A percentile compares a stretch with the other conserved stretches of the same genome.
phyloP scores from a whole-genome alignment of 2,797 vertebrate species.

The Propithecus deckenii region DNA sequence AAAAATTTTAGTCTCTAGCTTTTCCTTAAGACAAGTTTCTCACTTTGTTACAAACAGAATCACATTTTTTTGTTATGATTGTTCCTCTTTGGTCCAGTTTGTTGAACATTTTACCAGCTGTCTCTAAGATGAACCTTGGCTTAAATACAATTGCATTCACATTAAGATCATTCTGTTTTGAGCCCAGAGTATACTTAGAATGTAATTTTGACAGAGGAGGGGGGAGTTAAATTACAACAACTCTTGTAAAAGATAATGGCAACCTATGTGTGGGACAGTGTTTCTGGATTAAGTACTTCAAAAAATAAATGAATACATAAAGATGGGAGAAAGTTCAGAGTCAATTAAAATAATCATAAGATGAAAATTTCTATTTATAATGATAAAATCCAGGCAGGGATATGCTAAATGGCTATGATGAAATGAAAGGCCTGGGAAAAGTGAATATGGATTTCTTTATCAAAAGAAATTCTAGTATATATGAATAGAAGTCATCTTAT shows the following conservation, averaged over 20 bases:
- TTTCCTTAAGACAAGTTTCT: conserved; percentile 32
- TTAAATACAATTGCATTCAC: conserved; percentile 47
- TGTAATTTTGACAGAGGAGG: conserved; percentile 56
- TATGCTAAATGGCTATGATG: neutral
- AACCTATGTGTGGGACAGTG: neutral
- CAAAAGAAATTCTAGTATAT: neutral
- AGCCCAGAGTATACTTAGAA: conserved; percentile 47
- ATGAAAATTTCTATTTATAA: conserved; percentile 41
- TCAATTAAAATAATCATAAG: neutral
- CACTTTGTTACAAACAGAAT: conserved; percentile 43
- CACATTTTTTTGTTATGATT: conserved; percentile 15
- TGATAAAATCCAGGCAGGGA: neutral
- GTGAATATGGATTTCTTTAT: conserved; percentile 3
- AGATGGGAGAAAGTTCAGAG: neutral
- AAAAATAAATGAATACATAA: neutral
- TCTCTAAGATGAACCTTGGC: conserved; percentile 61
- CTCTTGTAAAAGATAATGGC: conserved; percentile 9
- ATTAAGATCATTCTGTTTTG: conserved; percentile 54
- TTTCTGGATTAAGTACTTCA: conserved; percentile 43
- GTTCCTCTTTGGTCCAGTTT: conserved; percentile 57
- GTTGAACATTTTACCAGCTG: conserved; percentile 61
- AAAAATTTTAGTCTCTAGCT: neutral
- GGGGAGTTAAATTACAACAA: conserved; percentile 53
- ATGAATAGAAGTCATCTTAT: conserved; percentile 29
- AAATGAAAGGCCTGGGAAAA: neutral